Evolutionary conservation across 2,797 vertebrate genomes (phyloP).

Genomic region (Helarctos malayanus): DNA sequence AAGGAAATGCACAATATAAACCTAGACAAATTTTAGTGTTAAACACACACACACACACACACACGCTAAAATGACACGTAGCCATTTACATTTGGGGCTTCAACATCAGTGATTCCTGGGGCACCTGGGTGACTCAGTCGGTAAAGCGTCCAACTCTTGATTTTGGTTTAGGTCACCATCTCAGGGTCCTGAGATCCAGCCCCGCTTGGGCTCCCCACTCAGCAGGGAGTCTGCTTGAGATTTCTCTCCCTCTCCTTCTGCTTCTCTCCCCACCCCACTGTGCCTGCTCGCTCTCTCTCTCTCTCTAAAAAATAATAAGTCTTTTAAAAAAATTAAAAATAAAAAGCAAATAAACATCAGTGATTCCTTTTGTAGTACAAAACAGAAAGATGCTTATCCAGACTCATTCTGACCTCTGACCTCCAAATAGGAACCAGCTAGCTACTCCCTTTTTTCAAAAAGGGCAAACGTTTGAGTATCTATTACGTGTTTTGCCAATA

Average conservation of each 20-base stretch:
- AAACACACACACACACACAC: background rate
- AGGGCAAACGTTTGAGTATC: background rate
- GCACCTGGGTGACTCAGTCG: background rate
- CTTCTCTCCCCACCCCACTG: background rate
- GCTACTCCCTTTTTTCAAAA: background rate
- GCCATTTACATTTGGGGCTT: background rate
- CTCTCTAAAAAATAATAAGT: background rate
- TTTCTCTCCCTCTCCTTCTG: background rate
- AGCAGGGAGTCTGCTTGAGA: background rate
- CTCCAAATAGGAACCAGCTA: conserved; percentile 27
- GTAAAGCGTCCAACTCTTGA: background rate
- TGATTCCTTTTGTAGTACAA: conserved; percentile 6
- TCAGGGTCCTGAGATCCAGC: background rate
- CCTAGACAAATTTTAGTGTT: conserved; percentile 44
- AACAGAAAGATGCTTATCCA: background rate
- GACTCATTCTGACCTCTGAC: background rate
- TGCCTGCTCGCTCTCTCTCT: background rate
- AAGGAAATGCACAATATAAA: conserved; percentile 43
- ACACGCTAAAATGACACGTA: conserved; percentile 2
- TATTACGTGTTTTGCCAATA: conserved; percentile 21
- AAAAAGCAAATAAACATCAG: background rate
- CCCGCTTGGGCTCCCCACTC: background rate
- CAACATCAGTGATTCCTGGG: conserved; percentile 6
- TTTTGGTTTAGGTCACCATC: background rate
- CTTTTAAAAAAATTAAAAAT: background rate